Base-by-base conservation (phyloP, 1,140 invertebrate genomes). In the Sminthurinus signatus region DNA sequence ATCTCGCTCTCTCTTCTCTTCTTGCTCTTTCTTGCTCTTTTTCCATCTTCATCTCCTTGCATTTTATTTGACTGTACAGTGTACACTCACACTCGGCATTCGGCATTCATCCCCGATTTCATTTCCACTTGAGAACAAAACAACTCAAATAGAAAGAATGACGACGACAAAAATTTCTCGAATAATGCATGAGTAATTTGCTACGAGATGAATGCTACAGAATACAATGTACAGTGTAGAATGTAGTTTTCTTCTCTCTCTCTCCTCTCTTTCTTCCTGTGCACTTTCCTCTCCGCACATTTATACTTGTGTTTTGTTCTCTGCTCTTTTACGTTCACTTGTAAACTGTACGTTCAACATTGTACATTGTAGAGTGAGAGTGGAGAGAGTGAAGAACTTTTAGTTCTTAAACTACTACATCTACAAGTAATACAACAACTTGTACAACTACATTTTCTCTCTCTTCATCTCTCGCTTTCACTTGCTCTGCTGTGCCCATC, bases 131-230 rank as follows among this genome's bases (percentile, higher is more conserved):
- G 54, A 56, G 54, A 56, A 56, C 54, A 39, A 56, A 56, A 56
- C 54, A 56, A 56, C 54, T 56, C 54, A 56, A 56, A 56, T 56
- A 56, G 54, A 56, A 56, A 56, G 54, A 56, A 56, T 56, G 54
- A n/a, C n/a, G n/a, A n/a, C n/a, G n/a, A 56, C 54, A 56, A 56
- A 56, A 56, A 56, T 56, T 56, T 56, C 19, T 56, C 29, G 54
- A 56, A 56, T 56, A 56, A 56, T 56, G 54, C 54, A 56, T 56
- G 54, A 56, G 54, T 56, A 56, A 56, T 56, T 56, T 56, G 54
- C 36, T 56, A 12, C 54, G 14, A 39, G 28, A 12, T 12, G 8
- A 32, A 54, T 8, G n/a, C n/a, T 8, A 28, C 23, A 48, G 8
- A 48, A 39, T 39, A 17, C 36, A 10, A 10, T 48, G 10, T 48